Evolutionary conservation across 2,888 invertebrate species (phyloP).

Genomic region (Lottia gigantea): DNA sequence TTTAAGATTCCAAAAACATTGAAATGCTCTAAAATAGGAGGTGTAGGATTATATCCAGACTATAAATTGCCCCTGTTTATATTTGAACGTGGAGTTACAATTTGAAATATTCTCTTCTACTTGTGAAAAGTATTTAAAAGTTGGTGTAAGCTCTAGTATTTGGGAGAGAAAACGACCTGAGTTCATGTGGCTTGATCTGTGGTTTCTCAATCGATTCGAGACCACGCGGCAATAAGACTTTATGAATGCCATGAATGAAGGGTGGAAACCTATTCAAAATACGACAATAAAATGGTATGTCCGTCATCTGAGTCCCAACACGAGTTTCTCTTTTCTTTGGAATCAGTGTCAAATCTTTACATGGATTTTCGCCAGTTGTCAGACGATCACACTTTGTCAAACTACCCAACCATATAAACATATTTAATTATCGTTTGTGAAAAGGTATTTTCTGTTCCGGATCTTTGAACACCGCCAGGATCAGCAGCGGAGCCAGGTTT

Average conservation of each 20-base stretch:
- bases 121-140: conserved; percentile 25
- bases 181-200: background rate
- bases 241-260: background rate
- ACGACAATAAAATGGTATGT: background rate
- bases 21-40: conserved; percentile 23
- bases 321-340: conserved; percentile 1
- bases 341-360: background rate
- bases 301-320: background rate
- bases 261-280: background rate
- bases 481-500: no score
- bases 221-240: conserved; percentile 17
- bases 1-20: conserved; percentile 23
- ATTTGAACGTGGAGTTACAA: conserved; percentile 18
- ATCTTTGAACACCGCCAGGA: no score
- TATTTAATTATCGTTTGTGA: no score
- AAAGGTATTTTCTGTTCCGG: no score
- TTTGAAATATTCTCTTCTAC: conserved; percentile 16
- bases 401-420: no score
- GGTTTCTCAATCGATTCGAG: conserved; percentile 12
- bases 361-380: no score
- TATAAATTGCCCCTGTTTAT: conserved; percentile 22
- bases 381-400: no score
- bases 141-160: background rate
- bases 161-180: conserved; percentile 8
- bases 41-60: conserved; percentile 20